phyloP scores from a whole-genome alignment of 2,113 vertebrate species.

The Apteryx owenii region DNA sequence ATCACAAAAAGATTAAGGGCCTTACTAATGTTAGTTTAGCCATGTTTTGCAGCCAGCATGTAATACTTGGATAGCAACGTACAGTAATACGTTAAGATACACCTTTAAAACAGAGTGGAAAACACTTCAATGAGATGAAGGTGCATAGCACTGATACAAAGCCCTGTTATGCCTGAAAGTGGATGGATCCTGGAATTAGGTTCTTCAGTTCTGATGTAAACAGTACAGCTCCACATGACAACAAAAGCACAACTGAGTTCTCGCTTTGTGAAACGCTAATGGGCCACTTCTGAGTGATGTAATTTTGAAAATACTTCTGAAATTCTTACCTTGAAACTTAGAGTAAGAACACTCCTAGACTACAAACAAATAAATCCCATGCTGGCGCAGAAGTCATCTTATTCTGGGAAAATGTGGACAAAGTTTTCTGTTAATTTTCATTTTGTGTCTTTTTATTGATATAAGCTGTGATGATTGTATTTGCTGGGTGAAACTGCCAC shows the following conservation, averaged over 20 bases:
- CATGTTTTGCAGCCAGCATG: background rate
- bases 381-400: background rate
- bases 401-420: background rate
- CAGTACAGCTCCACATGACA: background rate
- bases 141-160: fast-evolving
- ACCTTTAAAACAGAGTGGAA: background rate
- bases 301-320: background rate
- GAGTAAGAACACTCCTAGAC: background rate
- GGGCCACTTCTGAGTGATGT: background rate
- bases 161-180: fast-evolving
- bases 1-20: background rate
- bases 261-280: fast-evolving
- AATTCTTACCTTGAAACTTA: background rate
- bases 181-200: background rate
- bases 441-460: slow-evolving; percentile 50
- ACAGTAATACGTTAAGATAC: background rate
- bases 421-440: slow-evolving; percentile 25
- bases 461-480: slow-evolving; percentile 23
- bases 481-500: slow-evolving; percentile 34
- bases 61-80: background rate
- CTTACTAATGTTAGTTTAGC: background rate
- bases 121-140: fast-evolving
- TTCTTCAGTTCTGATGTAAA: background rate
- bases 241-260: fast-evolving
- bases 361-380: background rate